Percentiles rank a stretch among this genome's conserved stretches.
These are phyloP conservation scores for Macrotrachela quadricornifera DNA, from an alignment of 1,140 invertebrate species.

Conservation along the genomic window DNA sequence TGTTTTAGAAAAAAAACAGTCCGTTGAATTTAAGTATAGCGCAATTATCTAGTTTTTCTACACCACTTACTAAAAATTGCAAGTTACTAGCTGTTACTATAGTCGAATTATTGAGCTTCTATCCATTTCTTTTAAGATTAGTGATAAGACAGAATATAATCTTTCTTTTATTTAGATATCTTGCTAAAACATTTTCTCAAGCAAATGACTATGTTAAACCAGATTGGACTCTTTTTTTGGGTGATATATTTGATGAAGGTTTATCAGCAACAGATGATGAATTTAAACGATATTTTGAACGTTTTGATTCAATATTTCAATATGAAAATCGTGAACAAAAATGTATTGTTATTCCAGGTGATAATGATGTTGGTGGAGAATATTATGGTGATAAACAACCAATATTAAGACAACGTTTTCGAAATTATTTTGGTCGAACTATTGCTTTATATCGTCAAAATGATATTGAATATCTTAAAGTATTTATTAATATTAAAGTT, in stretches of 20 bases:
- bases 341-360: slow-evolving; percentile 67
- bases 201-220: slow-evolving; percentile 51
- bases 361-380: slow-evolving; percentile 85
- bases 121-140: neutral
- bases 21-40: no score
- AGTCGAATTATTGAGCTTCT: neutral
- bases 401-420: slow-evolving; percentile 52
- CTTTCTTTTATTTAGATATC: slow-evolving; percentile 42
- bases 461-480: slow-evolving; percentile 38
- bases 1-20: no score
- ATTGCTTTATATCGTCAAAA: slow-evolving; percentile 13
- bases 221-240: slow-evolving; percentile 63
- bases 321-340: slow-evolving; percentile 26
- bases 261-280: slow-evolving; percentile 45
- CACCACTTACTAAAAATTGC: slow-evolving; percentile 26
- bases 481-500: slow-evolving; percentile 16
- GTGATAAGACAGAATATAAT: slow-evolving; percentile 2
- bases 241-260: slow-evolving; percentile 77
- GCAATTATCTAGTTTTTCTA: no score
- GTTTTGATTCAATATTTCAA: slow-evolving; percentile 22
- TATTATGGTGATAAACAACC: slow-evolving; percentile 44
- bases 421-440: slow-evolving; percentile 47
- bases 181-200: slow-evolving; percentile 50
- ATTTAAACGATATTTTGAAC: slow-evolving; percentile 28
- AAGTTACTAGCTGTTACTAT: neutral